Percentiles rank a stretch among this genome's conserved stretches.
Conservation (phyloP, 37 sponge, comb jelly and placozoan genomes). For the Ephydatia muelleri region DNA sequence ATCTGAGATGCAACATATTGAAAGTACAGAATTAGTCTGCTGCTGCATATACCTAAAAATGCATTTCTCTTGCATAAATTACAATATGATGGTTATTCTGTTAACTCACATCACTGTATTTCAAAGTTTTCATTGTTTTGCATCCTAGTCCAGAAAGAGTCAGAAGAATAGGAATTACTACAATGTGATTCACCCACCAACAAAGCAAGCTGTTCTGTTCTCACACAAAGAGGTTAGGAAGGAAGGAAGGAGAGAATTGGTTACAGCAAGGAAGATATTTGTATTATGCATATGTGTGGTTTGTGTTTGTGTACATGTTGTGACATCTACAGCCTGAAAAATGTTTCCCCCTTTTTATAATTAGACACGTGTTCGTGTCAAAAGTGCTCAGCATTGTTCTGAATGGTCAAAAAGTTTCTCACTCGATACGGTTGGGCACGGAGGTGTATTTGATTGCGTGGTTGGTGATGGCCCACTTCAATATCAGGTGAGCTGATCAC, state of each 20-base stretch:
- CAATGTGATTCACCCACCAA: conserved; percentile 22
- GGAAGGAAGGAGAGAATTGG: background rate
- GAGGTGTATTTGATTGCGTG: conserved; percentile 50
- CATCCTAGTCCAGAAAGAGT: background rate
- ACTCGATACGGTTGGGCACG: conserved; percentile 73
- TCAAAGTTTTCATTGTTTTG: background rate
- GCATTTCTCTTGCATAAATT: too few species aligned
- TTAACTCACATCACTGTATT: too few species aligned
- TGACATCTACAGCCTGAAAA: background rate
- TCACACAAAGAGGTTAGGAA: conserved; percentile 39
- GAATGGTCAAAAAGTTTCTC: conserved; percentile 80
- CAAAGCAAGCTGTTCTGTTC: conserved; percentile 21
- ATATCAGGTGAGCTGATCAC: conserved; percentile 35
- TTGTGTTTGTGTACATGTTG: conserved; percentile 1
- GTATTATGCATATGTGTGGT: background rate
- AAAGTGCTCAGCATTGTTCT: background rate
- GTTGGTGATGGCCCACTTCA: conserved; percentile 6
- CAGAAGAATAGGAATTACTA: background rate
- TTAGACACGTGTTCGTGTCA: conserved; percentile 5
- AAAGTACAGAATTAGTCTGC: too few species aligned
- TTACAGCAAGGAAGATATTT: background rate
- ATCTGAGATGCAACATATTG: too few species aligned
- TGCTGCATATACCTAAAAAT: too few species aligned
- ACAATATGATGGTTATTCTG: too few species aligned
- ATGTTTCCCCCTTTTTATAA: background rate